Conservation (phyloP, 2,113 vertebrate species). For the Suncus etruscus region DNA sequence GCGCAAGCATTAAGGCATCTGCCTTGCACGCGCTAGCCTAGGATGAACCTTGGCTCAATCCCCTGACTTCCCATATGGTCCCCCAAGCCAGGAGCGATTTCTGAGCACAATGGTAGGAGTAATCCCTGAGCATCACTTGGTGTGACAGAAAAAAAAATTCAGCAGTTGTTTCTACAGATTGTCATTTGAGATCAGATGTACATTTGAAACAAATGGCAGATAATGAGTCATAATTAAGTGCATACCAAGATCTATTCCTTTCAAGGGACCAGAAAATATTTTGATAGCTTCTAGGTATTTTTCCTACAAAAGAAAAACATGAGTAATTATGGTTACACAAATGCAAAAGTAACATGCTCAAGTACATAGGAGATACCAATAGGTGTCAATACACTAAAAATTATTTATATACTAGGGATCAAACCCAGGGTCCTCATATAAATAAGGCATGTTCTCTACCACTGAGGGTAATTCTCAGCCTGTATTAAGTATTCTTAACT, state of each 20-base stretch:
- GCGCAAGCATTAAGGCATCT: too few relatives aligned
- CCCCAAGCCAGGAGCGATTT: too few relatives aligned
- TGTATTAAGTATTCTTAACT: background rate
- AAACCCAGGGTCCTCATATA: too few relatives aligned
- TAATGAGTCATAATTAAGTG: background rate
- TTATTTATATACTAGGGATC: too few relatives aligned
- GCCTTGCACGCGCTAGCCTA: too few relatives aligned
- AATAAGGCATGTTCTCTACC: too few relatives aligned
- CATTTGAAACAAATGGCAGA: background rate
- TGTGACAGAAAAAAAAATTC: background rate
- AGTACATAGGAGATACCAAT: background rate
- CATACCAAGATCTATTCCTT: conserved; percentile 88
- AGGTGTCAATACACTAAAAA: background rate
- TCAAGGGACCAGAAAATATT: conserved; percentile 87
- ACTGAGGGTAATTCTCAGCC: too few relatives aligned
- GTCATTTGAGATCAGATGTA: background rate
- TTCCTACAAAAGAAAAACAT: conserved; percentile 76
- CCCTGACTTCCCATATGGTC: too few relatives aligned
- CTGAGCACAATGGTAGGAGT: too few relatives aligned
- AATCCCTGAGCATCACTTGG: too few relatives aligned
- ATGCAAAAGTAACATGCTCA: background rate
- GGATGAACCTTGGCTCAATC: too few relatives aligned
- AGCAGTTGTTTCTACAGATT: background rate
- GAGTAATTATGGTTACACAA: background rate
- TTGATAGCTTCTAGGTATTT: conserved; percentile 87